Percentiles rank a stretch among this genome's conserved stretches.
Conservation (phyloP, 2,888 invertebrate genomes). For the Drosophila gaucha region DNA sequence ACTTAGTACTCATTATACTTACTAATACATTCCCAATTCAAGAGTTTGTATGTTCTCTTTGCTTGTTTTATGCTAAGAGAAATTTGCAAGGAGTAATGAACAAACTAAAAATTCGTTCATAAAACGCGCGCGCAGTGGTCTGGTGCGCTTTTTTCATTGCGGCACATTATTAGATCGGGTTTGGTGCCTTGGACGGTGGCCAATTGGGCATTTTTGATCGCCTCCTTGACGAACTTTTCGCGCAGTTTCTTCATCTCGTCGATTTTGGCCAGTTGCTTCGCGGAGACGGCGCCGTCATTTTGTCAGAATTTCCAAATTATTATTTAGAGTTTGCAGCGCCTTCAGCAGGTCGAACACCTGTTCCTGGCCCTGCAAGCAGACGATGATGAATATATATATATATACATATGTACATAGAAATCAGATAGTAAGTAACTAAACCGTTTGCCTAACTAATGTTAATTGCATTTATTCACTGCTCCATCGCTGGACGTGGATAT, state of each 20-base stretch:
- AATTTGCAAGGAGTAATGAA: neutral
- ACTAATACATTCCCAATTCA: neutral
- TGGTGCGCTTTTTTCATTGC: slow-evolving; percentile 98
- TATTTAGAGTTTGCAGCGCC: slow-evolving; percentile 93
- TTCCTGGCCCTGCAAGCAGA: slow-evolving; percentile 92
- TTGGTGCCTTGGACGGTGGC: slow-evolving; percentile 97
- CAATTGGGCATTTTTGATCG: slow-evolving; percentile 99
- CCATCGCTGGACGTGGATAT: slow-evolving; percentile 94
- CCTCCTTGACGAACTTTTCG: slow-evolving; percentile 97
- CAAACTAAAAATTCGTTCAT: neutral
- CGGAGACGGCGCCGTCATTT: slow-evolving; percentile 91
- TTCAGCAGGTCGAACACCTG: slow-evolving; percentile 96
- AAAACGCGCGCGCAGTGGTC: neutral
- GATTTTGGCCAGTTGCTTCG: slow-evolving; percentile 94
- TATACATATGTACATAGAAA: too few species aligned
- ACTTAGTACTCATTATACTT: too few species aligned
- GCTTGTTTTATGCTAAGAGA: neutral
- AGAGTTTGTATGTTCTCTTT: neutral
- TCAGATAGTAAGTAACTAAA: neutral
- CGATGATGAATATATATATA: too few species aligned
- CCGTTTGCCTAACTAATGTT: neutral
- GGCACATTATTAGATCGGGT: slow-evolving; percentile 98
- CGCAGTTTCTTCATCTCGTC: slow-evolving; percentile 97
- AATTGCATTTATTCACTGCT: slow-evolving; percentile 87
- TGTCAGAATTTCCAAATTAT: slow-evolving; percentile 96